Conservation (phyloP, 2,113 vertebrate genomes). For the Ciconia stormi region DNA sequence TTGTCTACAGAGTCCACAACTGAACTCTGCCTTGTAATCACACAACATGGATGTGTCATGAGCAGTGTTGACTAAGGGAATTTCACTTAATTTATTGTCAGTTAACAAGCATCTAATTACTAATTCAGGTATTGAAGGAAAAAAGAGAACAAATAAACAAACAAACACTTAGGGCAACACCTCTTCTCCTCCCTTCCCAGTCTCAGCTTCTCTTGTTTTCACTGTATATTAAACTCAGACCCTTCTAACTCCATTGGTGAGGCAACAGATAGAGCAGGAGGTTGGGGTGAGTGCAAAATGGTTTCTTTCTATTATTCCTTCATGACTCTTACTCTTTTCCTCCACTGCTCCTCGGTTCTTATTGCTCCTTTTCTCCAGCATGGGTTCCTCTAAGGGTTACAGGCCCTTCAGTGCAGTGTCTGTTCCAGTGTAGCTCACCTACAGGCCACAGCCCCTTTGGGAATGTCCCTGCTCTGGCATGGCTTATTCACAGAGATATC, state of each 20-base stretch:
- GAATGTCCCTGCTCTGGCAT: neutral
- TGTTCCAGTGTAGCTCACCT: neutral
- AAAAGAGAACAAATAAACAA: neutral
- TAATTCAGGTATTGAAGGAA: accelerated
- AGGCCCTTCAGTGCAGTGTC: neutral
- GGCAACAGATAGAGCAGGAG: neutral
- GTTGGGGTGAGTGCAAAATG: neutral
- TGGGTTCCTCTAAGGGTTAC: neutral
- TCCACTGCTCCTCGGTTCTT: neutral
- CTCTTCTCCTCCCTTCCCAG: neutral
- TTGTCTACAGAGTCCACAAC: neutral
- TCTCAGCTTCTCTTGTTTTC: neutral
- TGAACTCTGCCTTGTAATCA: neutral
- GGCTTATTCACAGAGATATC: neutral
- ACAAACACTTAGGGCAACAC: neutral
- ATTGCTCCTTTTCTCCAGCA: neutral
- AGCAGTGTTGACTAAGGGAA: neutral
- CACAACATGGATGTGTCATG: neutral
- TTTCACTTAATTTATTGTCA: neutral
- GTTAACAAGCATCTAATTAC: neutral
- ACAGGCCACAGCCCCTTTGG: neutral
- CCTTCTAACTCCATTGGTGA: neutral
- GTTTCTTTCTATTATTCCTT: neutral
- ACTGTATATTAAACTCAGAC: neutral
- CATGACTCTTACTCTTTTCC: neutral